Evolutionary conservation across 2,888 invertebrate species (phyloP), one percentile per base, ranked within the genome.

Genomic region (Andrena chrysosceles): DNA sequence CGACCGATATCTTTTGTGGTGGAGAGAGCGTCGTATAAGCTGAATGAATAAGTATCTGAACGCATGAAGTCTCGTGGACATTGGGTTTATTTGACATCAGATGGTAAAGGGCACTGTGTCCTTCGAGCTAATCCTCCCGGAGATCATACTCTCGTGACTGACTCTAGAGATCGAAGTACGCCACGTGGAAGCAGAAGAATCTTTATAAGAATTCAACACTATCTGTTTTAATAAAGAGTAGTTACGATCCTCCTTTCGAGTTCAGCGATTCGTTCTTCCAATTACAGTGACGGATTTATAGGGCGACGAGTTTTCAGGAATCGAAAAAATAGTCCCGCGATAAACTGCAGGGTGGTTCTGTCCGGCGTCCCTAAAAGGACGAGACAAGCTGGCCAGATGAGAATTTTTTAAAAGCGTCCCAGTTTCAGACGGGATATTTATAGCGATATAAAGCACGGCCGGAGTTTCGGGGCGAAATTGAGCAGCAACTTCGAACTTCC

Each of bases 391-490:
- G 72, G 63, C n/a, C 26, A 26, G 64, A 72, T 63, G 71, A 60
- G 68, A 52, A 77, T 81, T 76, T 79, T 67, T 74, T 64, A 31
- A 81, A 81, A 68, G 72, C 68, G 78, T 56, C 62, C 78, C 64
- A 83, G 63, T 81, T 87, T 62, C 62, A 16, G 8, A 16, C n/a
- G 10, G 62, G 79, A 86, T 85, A 86, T 83, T 81, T 88, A 81
- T 77, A 75, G 86, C 69, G 33, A 77, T 71, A 80, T 82, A 82
- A 82, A 81, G 67, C 62, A 56, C 60, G 48, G 52, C 77, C 76
- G 78, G 77, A 81, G 77, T 85, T 82, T 83, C 73, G 56, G 48
- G 71, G 62, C 64, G 60, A 86, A 80, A 86, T 82, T 84, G 85
- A 78, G 78, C 81, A 77, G 69, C 71, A 81, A 85, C 74, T 83